Evolutionary conservation across 2,113 vertebrate genomes (phyloP), one percentile per base, ranked within the genome.

Genomic region (Mystacornis crossleyi): DNA sequence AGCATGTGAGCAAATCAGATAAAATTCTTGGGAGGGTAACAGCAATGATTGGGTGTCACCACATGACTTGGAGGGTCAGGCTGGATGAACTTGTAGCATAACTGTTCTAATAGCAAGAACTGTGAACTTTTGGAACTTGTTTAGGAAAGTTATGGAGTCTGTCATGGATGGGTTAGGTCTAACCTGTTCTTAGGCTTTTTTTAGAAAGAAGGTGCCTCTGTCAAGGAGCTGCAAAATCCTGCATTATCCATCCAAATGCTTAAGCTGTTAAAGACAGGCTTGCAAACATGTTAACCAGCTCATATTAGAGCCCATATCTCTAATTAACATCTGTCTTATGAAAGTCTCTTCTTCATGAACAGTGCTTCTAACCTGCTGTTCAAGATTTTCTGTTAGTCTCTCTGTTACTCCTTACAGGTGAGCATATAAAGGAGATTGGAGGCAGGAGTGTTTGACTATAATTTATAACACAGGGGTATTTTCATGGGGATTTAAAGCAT

Each of bases 301-400:
- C 5, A 12, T 2, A 1, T 65, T 69, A 70, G 45, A 61, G 60
- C 18, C 33, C 18, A 0, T 64, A 4, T 45, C 51, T 55, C 18
- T 81, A 19, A 42, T 54, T 54, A 69, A 25, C 4, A 60, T 29
- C 33, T 65, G 24, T 24, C 33, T 40, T 69, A 7, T 60, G 28
- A 19, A 58, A 54, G 17, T 36, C 11, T 67, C 33, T 54, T 75
- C 14, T 28, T 86, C 11, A 9, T 67, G 45, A 54, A 7, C n/a
- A 43, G 6, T 51, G 10, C 19, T 70, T 84, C 26, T 75, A 64
- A 54, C 34, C 7, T 25, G 31, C 74, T 62, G 12, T 38, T 81
- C 36, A 24, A 21, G 28, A 11, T 24, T 48, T 81, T 70, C 14
- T 61, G 24, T 3, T 78, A 61, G 18, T 62, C 31, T 55, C 1